Evolutionary conservation across 2,797 vertebrate species (phyloP).

Genomic region (Molossus molossus): DNA sequence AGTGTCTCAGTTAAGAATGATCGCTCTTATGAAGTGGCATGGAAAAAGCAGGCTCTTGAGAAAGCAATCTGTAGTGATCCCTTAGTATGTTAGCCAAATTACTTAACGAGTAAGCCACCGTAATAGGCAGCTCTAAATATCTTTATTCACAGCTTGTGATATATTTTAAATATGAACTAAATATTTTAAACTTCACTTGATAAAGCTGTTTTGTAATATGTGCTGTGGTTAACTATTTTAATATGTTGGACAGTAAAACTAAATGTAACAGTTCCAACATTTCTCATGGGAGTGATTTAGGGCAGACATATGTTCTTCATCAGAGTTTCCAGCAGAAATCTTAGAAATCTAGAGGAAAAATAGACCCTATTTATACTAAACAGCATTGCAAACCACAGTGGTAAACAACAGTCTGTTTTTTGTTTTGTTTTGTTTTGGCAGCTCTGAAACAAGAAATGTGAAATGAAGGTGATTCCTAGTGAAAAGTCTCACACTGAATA

Average conservation of each 20-base stretch:
- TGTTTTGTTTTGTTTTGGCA: slow-evolving; percentile 83
- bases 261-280: slow-evolving; percentile 88
- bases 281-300: slow-evolving; percentile 88
- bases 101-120: slow-evolving; percentile 42
- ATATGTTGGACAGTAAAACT: slow-evolving; percentile 87
- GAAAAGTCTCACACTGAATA: background rate
- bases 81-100: slow-evolving; percentile 52
- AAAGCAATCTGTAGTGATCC: slow-evolving; percentile 47
- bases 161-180: slow-evolving; percentile 76
- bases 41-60: slow-evolving; percentile 62
- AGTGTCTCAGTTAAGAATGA: slow-evolving; percentile 45
- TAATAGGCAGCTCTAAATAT: slow-evolving; percentile 50
- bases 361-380: slow-evolving; percentile 79
- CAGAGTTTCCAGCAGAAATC: slow-evolving; percentile 87
- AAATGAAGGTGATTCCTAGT: slow-evolving; percentile 54
- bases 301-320: slow-evolving; percentile 89
- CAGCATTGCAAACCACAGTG: slow-evolving; percentile 74
- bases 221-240: slow-evolving; percentile 85
- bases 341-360: slow-evolving; percentile 84
- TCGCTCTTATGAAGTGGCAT: background rate
- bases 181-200: slow-evolving; percentile 84
- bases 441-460: slow-evolving; percentile 55
- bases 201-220: slow-evolving; percentile 86
- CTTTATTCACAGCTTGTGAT: slow-evolving; percentile 64
- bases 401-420: slow-evolving; percentile 79